phyloP scores from a whole-genome alignment of 2,888 invertebrate species.

The Willowsia nigromaculata region DNA sequence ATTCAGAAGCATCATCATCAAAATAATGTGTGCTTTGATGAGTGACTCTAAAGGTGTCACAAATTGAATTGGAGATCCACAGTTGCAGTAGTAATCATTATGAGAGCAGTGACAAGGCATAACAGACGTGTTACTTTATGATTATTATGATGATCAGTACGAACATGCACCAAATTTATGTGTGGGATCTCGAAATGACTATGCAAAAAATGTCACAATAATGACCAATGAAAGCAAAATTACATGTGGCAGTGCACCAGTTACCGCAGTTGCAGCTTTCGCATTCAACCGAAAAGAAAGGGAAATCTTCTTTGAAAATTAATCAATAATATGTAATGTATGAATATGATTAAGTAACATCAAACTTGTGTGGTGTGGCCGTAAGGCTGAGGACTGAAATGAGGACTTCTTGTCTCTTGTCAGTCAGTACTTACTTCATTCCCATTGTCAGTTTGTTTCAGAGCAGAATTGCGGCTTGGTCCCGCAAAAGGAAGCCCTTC shows the following conservation, averaged over 20 bases:
- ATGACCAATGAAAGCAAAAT: slow-evolving; percentile 1
- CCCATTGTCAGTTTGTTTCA: no score
- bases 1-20: background rate
- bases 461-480: no score
- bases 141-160: background rate
- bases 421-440: no score
- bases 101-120: background rate
- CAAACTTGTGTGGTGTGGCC: no score
- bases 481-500: no score
- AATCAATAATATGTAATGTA: background rate
- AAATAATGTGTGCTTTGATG: background rate
- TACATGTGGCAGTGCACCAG: background rate
- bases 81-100: background rate
- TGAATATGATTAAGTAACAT: background rate
- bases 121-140: background rate
- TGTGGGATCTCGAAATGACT: slow-evolving; percentile 3
- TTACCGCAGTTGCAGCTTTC: background rate
- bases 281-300: background rate
- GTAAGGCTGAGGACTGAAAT: no score
- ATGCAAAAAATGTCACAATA: slow-evolving; percentile 10
- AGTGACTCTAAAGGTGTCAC: background rate
- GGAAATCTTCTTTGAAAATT: background rate
- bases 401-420: no score
- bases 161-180: background rate
- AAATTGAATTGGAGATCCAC: background rate